Conservation (phyloP, 2,113 vertebrate species). For the Odocoileus hemionus region DNA sequence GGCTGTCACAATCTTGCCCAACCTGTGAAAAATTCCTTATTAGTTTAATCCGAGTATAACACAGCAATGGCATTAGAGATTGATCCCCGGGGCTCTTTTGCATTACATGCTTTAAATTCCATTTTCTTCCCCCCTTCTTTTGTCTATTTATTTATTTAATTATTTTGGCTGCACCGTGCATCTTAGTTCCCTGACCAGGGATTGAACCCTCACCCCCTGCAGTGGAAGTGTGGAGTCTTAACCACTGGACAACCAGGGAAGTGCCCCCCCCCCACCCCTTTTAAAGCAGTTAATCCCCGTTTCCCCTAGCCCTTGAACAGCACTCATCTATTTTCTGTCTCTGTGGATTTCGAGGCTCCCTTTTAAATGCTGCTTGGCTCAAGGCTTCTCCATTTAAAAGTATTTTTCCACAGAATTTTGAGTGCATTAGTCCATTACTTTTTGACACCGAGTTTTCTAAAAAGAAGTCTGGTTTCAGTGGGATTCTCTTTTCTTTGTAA, state of each 20-base stretch:
- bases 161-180: not conserved
- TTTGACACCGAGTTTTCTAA: not conserved
- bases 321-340: not conserved
- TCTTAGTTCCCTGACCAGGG: not conserved
- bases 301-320: not conserved
- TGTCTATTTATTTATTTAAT: not conserved
- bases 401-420: not conserved
- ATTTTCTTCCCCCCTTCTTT: not conserved
- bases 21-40: conserved; percentile 59
- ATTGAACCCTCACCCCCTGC: not conserved
- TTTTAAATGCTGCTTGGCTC: not conserved
- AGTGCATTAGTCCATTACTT: not conserved
- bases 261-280: not conserved
- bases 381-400: not conserved
- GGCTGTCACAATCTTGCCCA: conserved; percentile 74
- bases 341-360: not conserved
- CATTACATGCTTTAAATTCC: not conserved
- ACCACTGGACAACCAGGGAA: not conserved
- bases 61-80: not conserved
- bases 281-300: not conserved
- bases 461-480: not conserved
- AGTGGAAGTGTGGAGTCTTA: not conserved
- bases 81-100: not conserved
- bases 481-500: not conserved
- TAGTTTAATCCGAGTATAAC: not conserved